phyloP scores from a whole-genome alignment of 2,888 invertebrate genomes.

The Archaeoteleia sp. region DNA sequence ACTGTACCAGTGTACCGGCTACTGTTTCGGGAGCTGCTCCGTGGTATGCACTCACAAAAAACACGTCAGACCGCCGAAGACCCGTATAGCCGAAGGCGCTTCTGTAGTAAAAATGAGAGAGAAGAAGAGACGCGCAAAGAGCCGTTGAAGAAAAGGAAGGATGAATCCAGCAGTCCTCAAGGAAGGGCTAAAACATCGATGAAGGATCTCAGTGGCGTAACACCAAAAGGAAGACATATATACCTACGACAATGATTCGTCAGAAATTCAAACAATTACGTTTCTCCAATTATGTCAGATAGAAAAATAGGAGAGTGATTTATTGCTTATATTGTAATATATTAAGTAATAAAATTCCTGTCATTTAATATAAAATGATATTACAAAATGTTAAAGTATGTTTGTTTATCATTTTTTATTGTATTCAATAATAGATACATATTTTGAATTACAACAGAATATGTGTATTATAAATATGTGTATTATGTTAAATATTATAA shows the following conservation, averaged over 20 bases:
- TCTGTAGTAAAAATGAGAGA: constrained; percentile 54
- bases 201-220: constrained; percentile 40
- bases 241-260: constrained; percentile 19
- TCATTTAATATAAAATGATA: no score
- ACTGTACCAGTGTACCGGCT: constrained; percentile 73
- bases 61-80: constrained; percentile 74
- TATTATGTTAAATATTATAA: no score
- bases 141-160: constrained; percentile 47
- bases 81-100: constrained; percentile 59
- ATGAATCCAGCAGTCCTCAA: constrained; percentile 32
- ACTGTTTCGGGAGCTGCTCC: constrained; percentile 75
- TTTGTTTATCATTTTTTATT: no score
- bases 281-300: no score
- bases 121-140: constrained; percentile 42
- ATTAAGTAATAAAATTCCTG: no score
- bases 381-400: no score
- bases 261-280: background rate
- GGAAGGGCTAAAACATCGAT: constrained; percentile 46
- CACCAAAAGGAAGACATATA: constrained; percentile 21
- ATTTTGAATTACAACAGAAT: no score
- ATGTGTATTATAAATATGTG: no score
- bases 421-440: no score
- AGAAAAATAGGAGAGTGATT: no score
- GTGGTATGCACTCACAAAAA: constrained; percentile 75
- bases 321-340: no score